These are phyloP conservation scores for Panorpa germanica DNA, from an alignment of 2,888 invertebrate species.

Conservation along the genomic window DNA sequence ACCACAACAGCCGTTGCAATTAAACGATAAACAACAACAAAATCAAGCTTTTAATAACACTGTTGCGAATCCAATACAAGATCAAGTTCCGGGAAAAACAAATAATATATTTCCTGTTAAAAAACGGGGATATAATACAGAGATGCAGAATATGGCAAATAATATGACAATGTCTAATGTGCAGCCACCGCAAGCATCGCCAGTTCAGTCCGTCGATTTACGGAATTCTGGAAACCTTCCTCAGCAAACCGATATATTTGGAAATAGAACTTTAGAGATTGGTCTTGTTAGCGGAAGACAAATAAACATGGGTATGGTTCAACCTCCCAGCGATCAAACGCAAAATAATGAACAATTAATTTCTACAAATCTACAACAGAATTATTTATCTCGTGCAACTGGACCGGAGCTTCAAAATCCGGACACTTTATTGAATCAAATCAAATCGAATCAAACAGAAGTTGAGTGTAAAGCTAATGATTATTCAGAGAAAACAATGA, in stretches of 20 bases:
- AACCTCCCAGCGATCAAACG: too few species aligned
- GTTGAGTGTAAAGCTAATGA: too few species aligned
- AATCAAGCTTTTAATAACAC: slow-evolving; percentile 22
- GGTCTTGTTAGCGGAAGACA: too few species aligned
- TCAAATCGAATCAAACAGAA: too few species aligned
- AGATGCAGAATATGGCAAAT: slow-evolving; percentile 9
- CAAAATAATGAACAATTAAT: slow-evolving; percentile 2
- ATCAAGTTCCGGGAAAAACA: slow-evolving; percentile 20
- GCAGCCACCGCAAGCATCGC: slow-evolving; percentile 1
- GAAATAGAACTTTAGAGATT: too few species aligned
- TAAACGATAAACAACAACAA: slow-evolving; percentile 22
- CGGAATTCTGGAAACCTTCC: too few species aligned
- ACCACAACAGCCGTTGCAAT: slow-evolving; percentile 20
- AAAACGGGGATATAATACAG: slow-evolving; percentile 38
- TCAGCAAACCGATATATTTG: too few species aligned
- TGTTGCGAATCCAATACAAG: slow-evolving; percentile 14
- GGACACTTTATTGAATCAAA: too few species aligned
- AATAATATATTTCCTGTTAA: slow-evolving; percentile 38
- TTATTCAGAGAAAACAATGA: too few species aligned
- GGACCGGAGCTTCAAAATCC: slow-evolving; percentile 5
- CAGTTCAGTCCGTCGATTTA: too few species aligned
- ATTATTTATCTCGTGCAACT: not conserved
- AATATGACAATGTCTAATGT: slow-evolving; percentile 14
- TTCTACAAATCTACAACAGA: not conserved
- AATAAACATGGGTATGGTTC: too few species aligned